Evolutionary conservation across 1,140 invertebrate species (phyloP).

Genomic region (Drosophila ironensis): DNA sequence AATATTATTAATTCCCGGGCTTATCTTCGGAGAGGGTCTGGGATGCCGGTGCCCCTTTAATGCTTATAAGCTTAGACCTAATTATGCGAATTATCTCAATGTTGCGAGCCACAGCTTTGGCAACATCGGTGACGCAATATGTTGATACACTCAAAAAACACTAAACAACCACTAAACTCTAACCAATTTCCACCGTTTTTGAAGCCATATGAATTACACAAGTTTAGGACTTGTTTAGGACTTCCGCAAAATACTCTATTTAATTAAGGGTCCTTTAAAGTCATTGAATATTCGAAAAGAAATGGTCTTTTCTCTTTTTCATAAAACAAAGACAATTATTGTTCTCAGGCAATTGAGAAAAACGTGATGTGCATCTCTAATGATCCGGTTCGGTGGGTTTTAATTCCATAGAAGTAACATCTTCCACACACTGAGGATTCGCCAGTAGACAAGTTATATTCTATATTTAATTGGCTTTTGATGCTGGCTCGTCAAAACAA

Average conservation of each 20-base stretch:
- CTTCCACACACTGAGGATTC: constrained; percentile 33
- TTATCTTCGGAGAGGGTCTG: constrained; percentile 24
- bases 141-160: neutral
- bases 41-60: constrained; percentile 62
- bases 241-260: too few species aligned
- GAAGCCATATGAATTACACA: too few species aligned
- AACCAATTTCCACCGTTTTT: too few species aligned
- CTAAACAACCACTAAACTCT: neutral
- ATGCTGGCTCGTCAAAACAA: constrained; percentile 49
- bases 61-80: constrained; percentile 57
- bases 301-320: too few species aligned
- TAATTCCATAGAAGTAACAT: constrained; percentile 56
- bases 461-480: constrained; percentile 46
- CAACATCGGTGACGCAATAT: constrained; percentile 13
- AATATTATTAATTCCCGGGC: constrained; percentile 2
- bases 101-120: constrained; percentile 1
- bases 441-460: constrained; percentile 20
- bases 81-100: constrained; percentile 27
- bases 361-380: constrained; percentile 63
- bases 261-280: too few species aligned
- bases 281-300: too few species aligned
- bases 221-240: too few species aligned
- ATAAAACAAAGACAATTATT: neutral
- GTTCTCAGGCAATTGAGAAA: constrained; percentile 2
- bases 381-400: constrained; percentile 63